Evolutionary conservation across 1,140 invertebrate species (phyloP), one percentile per base, ranked within the genome.

Genomic region (Hylaeus anthracinus): DNA sequence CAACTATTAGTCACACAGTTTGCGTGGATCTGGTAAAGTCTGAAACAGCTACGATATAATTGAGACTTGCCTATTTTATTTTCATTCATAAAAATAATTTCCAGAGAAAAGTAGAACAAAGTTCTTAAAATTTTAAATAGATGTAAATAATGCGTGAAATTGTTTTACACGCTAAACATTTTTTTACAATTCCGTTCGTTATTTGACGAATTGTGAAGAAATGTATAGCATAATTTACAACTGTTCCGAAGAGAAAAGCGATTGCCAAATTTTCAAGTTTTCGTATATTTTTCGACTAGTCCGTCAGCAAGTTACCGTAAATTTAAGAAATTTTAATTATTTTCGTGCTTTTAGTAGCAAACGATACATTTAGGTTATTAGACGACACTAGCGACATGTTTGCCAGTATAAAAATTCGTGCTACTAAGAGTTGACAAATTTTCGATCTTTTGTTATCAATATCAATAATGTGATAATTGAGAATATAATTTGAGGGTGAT

Each of bases 1-100:
- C 93, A 14, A 95, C 94, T 45, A 95, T 95, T 61, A 95, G 94
- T 89, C 94, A 93, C 51, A 92, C 91, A 10, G 89, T 94, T 45
- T 94, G 94, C 53, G 93, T 94, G 15, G 94, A 94, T 72, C 79
- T 94, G 70, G 87, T 92, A 76, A 94, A 91, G 79, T 89, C 86
- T 45, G 83, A 88, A 51, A 72, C 76, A 70, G 78, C 85, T 61
- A 61, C 77, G 6, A 87, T 87, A 81, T 87, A 87, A 81, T 37
- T 10, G 60, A 15, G 45, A 79, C 56, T 75, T 75, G 72, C 45
- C 63, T 45, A 41, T 61, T 63, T 53, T 65, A 3, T 72, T 55
- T 74, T 65, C 75, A 70, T 41, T 66, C 70, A 43, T 55, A 37
- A 60, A 3, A 26, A 58, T 15, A 80, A 66, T 75, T 51, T 72